Percentiles rank a stretch among this genome's conserved stretches.
phyloP scores from a whole-genome alignment of 1,140 invertebrate species.

The Hetaerina americana region DNA sequence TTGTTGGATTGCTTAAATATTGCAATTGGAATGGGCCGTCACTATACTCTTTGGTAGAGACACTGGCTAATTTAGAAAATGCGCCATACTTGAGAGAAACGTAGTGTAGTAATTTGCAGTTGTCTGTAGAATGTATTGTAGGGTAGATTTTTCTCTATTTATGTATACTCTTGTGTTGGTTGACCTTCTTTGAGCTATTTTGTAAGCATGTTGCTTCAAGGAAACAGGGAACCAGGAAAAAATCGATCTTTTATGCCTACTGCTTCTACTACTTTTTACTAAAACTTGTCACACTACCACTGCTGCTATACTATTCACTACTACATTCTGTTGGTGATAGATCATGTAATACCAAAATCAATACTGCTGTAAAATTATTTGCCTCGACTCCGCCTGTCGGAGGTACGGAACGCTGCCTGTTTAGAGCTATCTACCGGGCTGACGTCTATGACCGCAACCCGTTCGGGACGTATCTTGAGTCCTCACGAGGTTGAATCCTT shows the following conservation, averaged over 20 bases:
- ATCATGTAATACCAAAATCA: slow-evolving; percentile 1
- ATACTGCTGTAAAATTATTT: not conserved
- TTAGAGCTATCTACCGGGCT: not conserved
- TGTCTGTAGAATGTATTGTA: not conserved
- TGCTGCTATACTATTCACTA: not conserved
- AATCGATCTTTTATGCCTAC: not conserved
- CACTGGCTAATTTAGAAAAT: not conserved
- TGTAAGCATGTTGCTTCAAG: not conserved
- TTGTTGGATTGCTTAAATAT: no score
- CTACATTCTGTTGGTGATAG: not conserved
- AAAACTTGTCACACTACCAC: not conserved
- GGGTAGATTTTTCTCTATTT: not conserved
- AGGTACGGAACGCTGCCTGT: not conserved
- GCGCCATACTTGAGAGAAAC: not conserved
- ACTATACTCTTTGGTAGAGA: not conserved
- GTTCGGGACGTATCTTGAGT: not conserved
- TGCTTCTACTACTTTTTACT: not conserved
- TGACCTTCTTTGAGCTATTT: not conserved
- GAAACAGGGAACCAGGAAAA: not conserved
- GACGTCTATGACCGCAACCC: not conserved
- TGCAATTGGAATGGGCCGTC: not conserved
- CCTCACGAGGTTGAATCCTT: not conserved
- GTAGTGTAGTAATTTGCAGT: not conserved
- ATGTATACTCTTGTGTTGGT: not conserved
- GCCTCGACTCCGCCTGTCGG: not conserved